Base-by-base conservation (phyloP, 2,113 vertebrate species). In the Oncorhynchus masou region DNA sequence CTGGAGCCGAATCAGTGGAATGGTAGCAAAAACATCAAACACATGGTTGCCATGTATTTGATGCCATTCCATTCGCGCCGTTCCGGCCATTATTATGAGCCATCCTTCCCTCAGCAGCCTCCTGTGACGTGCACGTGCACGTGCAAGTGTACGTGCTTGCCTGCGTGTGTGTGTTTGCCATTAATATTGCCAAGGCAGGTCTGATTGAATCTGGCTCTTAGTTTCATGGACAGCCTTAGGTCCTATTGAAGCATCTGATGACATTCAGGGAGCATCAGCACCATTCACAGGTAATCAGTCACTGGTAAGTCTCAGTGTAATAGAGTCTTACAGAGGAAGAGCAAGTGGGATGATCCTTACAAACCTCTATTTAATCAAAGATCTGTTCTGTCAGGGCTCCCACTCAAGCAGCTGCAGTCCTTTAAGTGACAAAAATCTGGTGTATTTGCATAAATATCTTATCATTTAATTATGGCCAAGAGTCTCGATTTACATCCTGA, bases 401-500 rank as follows among this genome's bases (percentile, higher is more conserved):
- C 79, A 87, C 87, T 89, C 83, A 85, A 81, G 81, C 69, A 80
- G 74, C 86, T 75, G 85, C 75, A 15, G 57, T 80, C 39, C 62
- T 78, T 76, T 83, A 71, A 59, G 76, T 82, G 85, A 84, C 83
- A 84, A 71, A 85, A 86, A 86, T 90, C 87, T 1, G 84, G 83
- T 85, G 80, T 88, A 89, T 91, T 88, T 90, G 85, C 87, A 88
- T 84, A 89, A 90, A 86, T 87, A 87, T 81, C 84, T 86, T 88
- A 88, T 88, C 87, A 86, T 91, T 88, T 91, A 90, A 91, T 91
- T 89, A 89, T 75, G 88, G 85, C 74, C 76, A 77, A 82, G 83
- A 83, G 81, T 85, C 74, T 86, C 69, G 71, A 86, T 84, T 91
- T 81, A 76, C 22, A 83, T 59, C 64, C 64, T 68, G 49, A 81